Conservation (phyloP, 2,888 invertebrate genomes). For the Lacanobia oleracea region DNA sequence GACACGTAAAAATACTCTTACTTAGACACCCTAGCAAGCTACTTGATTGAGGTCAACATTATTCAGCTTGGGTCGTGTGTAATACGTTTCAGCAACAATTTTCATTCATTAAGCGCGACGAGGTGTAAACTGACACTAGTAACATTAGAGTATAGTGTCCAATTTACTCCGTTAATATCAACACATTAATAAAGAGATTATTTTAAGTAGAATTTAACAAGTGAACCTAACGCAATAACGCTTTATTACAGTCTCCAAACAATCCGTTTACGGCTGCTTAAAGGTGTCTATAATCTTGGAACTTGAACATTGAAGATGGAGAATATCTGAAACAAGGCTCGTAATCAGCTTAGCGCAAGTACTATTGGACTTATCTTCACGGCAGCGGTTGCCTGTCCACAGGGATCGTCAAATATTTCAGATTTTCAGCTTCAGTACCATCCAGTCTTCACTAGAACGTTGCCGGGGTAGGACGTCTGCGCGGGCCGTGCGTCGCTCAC, state of each 20-base stretch:
- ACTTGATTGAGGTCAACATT: conserved; percentile 30
- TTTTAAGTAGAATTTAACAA: conserved; percentile 3
- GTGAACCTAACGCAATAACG: conserved; percentile 24
- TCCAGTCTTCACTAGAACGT: conserved; percentile 79
- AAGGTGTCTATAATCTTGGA: conserved; percentile 57
- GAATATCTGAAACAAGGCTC: conserved; percentile 72
- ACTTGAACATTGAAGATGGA: conserved; percentile 54
- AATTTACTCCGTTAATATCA: conserved; percentile 6
- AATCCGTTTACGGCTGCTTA: conserved; percentile 30
- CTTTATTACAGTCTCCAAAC: conserved; percentile 13
- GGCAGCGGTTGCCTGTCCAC: conserved; percentile 70
- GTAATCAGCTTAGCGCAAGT: conserved; percentile 82
- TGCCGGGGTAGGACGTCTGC: conserved; percentile 74
- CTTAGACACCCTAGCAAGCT: neutral
- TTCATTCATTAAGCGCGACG: conserved; percentile 21
- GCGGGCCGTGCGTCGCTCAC: conserved; percentile 46
- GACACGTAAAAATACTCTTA: neutral
- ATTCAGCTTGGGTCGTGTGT: conserved; percentile 2
- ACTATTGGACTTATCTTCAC: conserved; percentile 79
- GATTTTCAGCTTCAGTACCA: conserved; percentile 70
- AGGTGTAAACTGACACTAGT: neutral
- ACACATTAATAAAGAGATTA: neutral
- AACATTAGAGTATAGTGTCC: neutral
- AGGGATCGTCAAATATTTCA: conserved; percentile 75
- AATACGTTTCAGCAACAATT: conserved; percentile 1